phyloP scores from a whole-genome alignment of 1,140 invertebrate species.

The Drosophila kohkoa region DNA sequence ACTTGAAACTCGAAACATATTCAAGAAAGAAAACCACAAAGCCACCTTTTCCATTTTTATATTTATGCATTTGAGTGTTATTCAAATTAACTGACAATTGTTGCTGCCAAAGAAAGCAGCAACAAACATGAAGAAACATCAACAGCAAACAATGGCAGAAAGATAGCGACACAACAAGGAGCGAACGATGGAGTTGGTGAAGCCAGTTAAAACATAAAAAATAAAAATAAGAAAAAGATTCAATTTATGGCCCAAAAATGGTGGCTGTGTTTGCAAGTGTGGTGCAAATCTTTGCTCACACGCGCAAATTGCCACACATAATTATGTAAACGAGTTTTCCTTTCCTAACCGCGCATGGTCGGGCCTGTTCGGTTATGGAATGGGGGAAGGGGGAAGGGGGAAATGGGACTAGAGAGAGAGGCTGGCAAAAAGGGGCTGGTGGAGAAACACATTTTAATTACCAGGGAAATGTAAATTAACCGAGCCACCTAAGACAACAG shows the following conservation, averaged over 20 bases:
- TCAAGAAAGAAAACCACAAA: conserved; percentile 25
- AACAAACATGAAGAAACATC: conserved; percentile 27
- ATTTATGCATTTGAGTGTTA: conserved; percentile 34
- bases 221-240: conserved; percentile 36
- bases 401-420: no score
- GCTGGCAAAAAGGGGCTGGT: conserved; percentile 13
- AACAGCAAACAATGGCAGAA: conserved; percentile 35
- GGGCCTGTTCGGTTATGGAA: not conserved
- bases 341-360: conserved; percentile 22
- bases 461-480: conserved; percentile 81
- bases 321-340: conserved; percentile 76
- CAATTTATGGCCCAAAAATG: conserved; percentile 55
- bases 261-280: conserved; percentile 40
- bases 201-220: not conserved
- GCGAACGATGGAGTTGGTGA: not conserved
- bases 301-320: conserved; percentile 77
- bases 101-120: conserved; percentile 17
- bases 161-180: not conserved
- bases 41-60: conserved; percentile 25
- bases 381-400: no score
- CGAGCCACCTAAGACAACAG: conserved; percentile 70
- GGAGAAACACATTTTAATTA: conserved; percentile 75
- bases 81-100: conserved; percentile 52
- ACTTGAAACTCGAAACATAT: conserved; percentile 31
- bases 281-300: conserved; percentile 68